phyloP scores from a whole-genome alignment of 2,888 invertebrate genomes.

The Lepidonotus clava region DNA sequence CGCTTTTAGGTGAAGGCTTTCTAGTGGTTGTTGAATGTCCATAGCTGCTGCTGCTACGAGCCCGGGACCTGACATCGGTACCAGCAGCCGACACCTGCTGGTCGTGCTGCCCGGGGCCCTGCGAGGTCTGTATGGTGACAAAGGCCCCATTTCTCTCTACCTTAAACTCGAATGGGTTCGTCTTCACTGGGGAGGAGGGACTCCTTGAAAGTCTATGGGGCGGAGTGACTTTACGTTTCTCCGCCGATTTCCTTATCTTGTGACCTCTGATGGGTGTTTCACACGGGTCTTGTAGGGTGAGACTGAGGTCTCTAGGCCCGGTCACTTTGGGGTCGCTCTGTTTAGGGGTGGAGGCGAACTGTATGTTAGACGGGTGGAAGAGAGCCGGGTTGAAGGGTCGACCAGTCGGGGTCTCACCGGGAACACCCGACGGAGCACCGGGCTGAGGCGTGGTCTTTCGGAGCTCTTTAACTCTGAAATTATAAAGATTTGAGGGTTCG shows the following conservation, averaged over 20 bases:
- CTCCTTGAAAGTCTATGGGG: background rate
- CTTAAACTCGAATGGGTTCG: slow-evolving; percentile 35
- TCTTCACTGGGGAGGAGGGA: background rate
- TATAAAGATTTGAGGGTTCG: too few relatives aligned
- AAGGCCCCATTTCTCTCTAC: background rate
- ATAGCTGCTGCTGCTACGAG: background rate
- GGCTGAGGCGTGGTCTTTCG: slow-evolving; percentile 43
- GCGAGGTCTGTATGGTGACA: background rate
- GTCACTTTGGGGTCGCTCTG: background rate
- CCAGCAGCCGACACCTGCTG: background rate
- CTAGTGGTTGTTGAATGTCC: background rate
- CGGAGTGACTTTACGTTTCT: background rate
- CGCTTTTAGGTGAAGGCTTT: slow-evolving; percentile 3
- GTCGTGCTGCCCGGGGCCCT: background rate
- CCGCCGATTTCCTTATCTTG: slow-evolving; percentile 46
- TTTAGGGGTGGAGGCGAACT: slow-evolving; percentile 63
- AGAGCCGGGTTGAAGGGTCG: slow-evolving; percentile 34
- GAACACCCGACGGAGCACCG: background rate
- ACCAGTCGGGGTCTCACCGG: slow-evolving; percentile 5
- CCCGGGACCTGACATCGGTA: background rate
- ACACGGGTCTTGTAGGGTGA: slow-evolving; percentile 26
- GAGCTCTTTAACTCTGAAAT: slow-evolving; percentile 64
- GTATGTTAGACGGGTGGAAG: slow-evolving; percentile 64
- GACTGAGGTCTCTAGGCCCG: background rate
- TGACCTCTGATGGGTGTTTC: slow-evolving; percentile 62